Evolutionary conservation across 1,140 invertebrate genomes (phyloP).

Genomic region (Oreohelix idahoensis): DNA sequence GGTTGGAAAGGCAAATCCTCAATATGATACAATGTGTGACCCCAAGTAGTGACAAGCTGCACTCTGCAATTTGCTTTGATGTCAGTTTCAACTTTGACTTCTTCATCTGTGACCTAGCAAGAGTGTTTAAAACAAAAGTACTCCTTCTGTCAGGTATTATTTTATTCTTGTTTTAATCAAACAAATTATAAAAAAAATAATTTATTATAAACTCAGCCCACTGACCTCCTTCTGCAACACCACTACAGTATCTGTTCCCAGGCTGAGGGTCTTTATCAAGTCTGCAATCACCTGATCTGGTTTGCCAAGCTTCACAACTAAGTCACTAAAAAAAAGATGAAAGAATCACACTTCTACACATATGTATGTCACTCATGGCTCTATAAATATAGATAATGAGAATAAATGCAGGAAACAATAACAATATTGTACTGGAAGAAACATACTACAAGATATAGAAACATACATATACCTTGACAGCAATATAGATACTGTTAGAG

Average conservation of each 20-base stretch:
- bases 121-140: not conserved
- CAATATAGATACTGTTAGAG: too few species aligned
- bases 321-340: conserved; percentile 49
- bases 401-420: too few species aligned
- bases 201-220: not conserved
- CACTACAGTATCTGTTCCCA: conserved; percentile 51
- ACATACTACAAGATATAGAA: too few species aligned
- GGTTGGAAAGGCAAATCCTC: conserved; percentile 70
- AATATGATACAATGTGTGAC: conserved; percentile 70
- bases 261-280: conserved; percentile 58
- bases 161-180: not conserved
- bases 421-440: too few species aligned
- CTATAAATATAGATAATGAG: too few species aligned
- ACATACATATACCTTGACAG: too few species aligned
- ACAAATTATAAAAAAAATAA: not conserved
- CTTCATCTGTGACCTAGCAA: conserved; percentile 68
- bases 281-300: conserved; percentile 67
- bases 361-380: not conserved
- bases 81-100: conserved; percentile 68
- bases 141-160: not conserved
- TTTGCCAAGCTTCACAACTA: conserved; percentile 64
- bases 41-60: conserved; percentile 68
- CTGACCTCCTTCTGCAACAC: conserved; percentile 68
- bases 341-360: not conserved
- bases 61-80: conserved; percentile 57